Base-by-base conservation (phyloP, 2,888 invertebrate genomes). In the Orchestes rusci region DNA sequence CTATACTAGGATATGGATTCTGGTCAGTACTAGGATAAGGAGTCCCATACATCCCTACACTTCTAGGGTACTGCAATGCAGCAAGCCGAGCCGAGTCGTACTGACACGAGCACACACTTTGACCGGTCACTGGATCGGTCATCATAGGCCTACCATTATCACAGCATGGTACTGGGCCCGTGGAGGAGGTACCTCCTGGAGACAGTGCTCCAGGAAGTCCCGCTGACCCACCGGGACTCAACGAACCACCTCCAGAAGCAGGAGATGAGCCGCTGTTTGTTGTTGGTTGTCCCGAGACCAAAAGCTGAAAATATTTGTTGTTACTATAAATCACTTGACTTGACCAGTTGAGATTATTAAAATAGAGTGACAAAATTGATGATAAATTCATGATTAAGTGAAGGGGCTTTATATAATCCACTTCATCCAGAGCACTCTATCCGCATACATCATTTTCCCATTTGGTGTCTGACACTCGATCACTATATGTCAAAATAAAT, bases 81-180 rank as follows among this genome's bases (percentile, higher is more conserved):
- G 90, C 88, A 54, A 92, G 76, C 57, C 91, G 74, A 33, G 90
- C 87, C 45, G 86, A 84, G 70, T 92, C 92, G 71, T 92, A 92
- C 69, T 92, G 92, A 71, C 93, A 93, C 58, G 91, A 91, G 72
- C 92, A 93, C 59, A 93, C 89, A 41, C 89, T 86, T 70, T 92
- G 91, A 23, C 92, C 92, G 53, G 90, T 88, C 48, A 91, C 86
- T 7, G 92, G 91, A 70, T 93, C 92, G 57, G 90, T 90, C 75
- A 90, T 86, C 69, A 92, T 82, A 54, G 91, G 90, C 51, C 91
- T 79, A 39, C 91, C 91, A 55, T 89, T 89, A 67, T 92, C 92
- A 73, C 92, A 92, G 71, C 92, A 92, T 53, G 66, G 67, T 53
- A 64, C 60, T 16, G 67, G 66, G 45, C 70, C 59, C 48, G 69